A percentile compares a stretch with the other conserved stretches of the same genome.
These are phyloP conservation scores for Stenotaenia linearis DNA, from an alignment of 2,888 invertebrate genomes.

Conservation along the genomic window DNA sequence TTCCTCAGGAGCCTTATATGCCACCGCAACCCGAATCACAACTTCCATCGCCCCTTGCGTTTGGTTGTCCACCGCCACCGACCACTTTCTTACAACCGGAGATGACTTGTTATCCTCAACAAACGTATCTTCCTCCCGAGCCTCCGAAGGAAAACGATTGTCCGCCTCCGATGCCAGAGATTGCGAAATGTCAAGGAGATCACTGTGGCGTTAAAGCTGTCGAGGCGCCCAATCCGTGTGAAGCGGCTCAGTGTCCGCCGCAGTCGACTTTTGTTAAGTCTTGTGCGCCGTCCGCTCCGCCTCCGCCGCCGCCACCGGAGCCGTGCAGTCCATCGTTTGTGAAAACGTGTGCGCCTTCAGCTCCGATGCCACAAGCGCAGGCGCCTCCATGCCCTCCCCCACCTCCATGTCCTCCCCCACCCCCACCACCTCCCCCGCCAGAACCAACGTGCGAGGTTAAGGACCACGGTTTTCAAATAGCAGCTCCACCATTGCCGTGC, in stretches of 20 bases:
- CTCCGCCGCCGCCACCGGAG: too few relatives aligned
- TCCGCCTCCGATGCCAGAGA: background rate
- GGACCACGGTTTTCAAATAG: background rate
- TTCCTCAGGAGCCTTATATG: background rate
- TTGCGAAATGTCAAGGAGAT: background rate
- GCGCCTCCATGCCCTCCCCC: too few relatives aligned
- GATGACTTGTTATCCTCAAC: too few relatives aligned
- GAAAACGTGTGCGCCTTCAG: background rate
- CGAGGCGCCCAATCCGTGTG: background rate
- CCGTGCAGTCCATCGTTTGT: background rate
- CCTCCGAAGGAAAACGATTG: background rate
- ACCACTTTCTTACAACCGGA: too few relatives aligned
- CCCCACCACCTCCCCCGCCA: too few relatives aligned
- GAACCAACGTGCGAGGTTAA: too few relatives aligned
- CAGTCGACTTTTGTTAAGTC: background rate
- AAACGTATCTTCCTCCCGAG: too few relatives aligned
- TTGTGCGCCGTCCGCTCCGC: background rate
- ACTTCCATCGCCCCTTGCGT: too few relatives aligned
- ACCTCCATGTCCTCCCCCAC: background rate
- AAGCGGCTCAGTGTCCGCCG: too few relatives aligned
- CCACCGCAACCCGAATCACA: too few relatives aligned
- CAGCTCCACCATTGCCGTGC: background rate
- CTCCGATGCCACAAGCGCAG: background rate
- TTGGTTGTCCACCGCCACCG: too few relatives aligned
- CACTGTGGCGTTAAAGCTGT: background rate